phyloP scores from a whole-genome alignment of 2,888 invertebrate genomes.

The Thysanoteuthis rhombus region DNA sequence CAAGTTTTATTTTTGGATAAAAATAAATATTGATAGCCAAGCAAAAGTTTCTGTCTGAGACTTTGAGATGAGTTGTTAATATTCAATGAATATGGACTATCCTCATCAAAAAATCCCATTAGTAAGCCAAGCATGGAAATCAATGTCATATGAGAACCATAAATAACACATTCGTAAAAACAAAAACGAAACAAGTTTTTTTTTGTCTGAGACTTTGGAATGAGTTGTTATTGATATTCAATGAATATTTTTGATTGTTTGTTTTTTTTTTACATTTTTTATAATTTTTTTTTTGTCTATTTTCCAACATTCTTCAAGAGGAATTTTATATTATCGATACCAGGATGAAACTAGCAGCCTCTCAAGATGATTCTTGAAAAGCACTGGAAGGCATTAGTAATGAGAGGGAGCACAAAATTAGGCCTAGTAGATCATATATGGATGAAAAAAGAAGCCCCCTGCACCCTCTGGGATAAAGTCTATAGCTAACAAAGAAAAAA shows the following conservation, averaged over 20 bases:
- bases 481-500: no score
- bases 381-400: no score
- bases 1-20: background rate
- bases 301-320: background rate
- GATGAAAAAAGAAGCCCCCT: background rate
- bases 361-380: no score
- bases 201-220: background rate
- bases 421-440: background rate
- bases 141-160: background rate
- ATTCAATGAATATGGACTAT: background rate
- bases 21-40: background rate
- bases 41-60: background rate
- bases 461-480: no score
- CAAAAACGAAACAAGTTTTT: background rate
- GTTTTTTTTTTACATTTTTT: no score
- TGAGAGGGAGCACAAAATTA: no score
- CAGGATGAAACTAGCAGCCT: background rate
- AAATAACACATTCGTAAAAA: background rate
- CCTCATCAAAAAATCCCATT: background rate
- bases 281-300: no score
- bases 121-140: background rate
- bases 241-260: no score
- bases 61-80: background rate
- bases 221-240: background rate
- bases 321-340: background rate